Percentiles rank a stretch among this genome's conserved stretches.
Conservation (phyloP, 2,797 vertebrate genomes). For the Eulemur rubriventer region DNA sequence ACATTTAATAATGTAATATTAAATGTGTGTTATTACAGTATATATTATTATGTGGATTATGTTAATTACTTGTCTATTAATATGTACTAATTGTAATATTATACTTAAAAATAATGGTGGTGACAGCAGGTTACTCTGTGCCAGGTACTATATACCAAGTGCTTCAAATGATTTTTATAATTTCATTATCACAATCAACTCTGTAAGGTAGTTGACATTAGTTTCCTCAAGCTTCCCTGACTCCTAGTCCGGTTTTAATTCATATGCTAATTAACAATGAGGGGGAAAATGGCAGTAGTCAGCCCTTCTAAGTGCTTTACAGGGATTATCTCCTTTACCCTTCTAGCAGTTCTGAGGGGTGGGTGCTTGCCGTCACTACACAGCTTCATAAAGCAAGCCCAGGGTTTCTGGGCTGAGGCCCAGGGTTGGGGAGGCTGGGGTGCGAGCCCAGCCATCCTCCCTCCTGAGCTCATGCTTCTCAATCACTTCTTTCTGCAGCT, state of each 20-base stretch:
- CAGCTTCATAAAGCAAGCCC: not conserved
- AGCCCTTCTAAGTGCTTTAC: not conserved
- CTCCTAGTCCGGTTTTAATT: not conserved
- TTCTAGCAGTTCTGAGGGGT: not conserved
- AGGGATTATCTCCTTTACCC: not conserved
- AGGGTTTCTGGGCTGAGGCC: not conserved
- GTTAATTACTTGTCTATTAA: not conserved
- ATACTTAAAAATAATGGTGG: not conserved
- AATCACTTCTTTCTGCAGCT: not conserved
- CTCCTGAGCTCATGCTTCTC: not conserved
- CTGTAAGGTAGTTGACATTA: not conserved
- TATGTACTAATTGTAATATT: not conserved
- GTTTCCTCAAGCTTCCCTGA: not conserved
- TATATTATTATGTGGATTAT: not conserved
- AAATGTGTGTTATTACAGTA: not conserved
- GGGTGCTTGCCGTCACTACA: not conserved
- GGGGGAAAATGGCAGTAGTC: not conserved
- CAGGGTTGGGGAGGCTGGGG: not conserved
- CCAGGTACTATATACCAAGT: not conserved
- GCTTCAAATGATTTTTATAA: not conserved
- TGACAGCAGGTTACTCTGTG: not conserved
- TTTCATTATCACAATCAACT: not conserved
- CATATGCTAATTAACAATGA: not conserved
- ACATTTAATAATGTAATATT: not conserved
- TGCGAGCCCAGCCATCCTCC: not conserved